Evolutionary conservation across 2,888 invertebrate genomes (phyloP).

Genomic region (Ganaspis brasiliensis): DNA sequence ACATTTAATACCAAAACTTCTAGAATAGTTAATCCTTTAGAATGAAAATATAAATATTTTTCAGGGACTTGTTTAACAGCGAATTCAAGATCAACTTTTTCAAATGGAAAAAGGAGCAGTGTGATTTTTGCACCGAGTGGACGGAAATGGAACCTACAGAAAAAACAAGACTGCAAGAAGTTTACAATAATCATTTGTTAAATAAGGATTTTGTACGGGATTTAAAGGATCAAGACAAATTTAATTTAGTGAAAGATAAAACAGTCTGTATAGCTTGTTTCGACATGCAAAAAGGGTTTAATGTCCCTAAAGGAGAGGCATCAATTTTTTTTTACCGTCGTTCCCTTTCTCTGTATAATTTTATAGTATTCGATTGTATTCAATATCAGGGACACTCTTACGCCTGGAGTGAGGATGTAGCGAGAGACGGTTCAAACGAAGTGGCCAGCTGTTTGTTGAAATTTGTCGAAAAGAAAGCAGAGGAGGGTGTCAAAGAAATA

Average conservation of each 20-base stretch:
- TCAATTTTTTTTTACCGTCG: slow-evolving; percentile 30
- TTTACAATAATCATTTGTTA: neutral
- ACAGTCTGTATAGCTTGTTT: slow-evolving; percentile 28
- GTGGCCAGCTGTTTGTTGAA: neutral
- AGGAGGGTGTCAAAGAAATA: neutral
- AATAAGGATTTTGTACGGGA: slow-evolving; percentile 1
- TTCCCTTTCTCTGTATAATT: slow-evolving; percentile 30
- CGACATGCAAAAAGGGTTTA: slow-evolving; percentile 29
- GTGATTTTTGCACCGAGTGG: too few species aligned
- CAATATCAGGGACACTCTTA: slow-evolving; percentile 34
- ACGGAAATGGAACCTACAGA: too few species aligned
- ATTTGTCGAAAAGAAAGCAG: too few species aligned
- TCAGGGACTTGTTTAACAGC: neutral
- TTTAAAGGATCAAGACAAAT: neutral
- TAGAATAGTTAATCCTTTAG: too few species aligned
- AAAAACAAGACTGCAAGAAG: too few species aligned
- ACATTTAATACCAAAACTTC: too few species aligned
- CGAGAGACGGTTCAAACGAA: slow-evolving; percentile 26
- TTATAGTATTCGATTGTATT: slow-evolving; percentile 1
- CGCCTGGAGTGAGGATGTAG: slow-evolving; percentile 38
- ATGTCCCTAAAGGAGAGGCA: slow-evolving; percentile 41
- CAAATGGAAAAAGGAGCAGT: too few species aligned
- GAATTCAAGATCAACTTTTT: neutral
- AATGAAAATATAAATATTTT: too few species aligned
- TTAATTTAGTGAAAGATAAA: neutral